phyloP scores from a whole-genome alignment of 2,888 invertebrate genomes.

The Dexiosoma caninum region DNA sequence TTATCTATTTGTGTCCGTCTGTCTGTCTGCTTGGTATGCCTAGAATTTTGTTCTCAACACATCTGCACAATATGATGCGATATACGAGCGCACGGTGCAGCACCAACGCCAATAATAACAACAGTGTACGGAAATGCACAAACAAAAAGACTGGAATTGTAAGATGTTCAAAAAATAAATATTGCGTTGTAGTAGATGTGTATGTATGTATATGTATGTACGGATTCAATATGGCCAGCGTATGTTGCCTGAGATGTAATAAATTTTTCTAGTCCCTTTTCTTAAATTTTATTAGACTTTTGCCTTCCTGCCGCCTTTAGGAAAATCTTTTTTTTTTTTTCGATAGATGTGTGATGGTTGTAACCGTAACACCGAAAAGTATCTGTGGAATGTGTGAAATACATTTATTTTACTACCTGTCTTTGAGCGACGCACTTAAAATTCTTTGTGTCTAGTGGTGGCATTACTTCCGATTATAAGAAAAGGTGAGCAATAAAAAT shows the following conservation, averaged over 20 bases:
- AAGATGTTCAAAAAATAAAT: conserved; percentile 19
- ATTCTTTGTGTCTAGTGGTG: not conserved
- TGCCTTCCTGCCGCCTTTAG: conserved; percentile 20
- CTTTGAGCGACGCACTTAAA: conserved; percentile 35
- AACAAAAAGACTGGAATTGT: conserved; percentile 28
- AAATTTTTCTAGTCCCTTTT: conserved; percentile 42
- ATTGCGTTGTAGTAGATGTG: conserved; percentile 26
- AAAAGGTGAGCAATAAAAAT: not conserved
- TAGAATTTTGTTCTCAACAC: conserved; percentile 43
- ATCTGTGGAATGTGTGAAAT: conserved; percentile 65
- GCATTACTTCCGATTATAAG: conserved; percentile 47
- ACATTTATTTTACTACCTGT: conserved; percentile 71
- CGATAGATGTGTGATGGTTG: not conserved
- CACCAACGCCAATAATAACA: not conserved
- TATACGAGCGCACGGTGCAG: not conserved
- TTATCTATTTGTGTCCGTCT: not conserved
- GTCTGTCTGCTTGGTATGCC: conserved; percentile 14
- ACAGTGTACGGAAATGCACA: conserved; percentile 46
- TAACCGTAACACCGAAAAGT: not conserved
- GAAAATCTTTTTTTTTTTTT: not conserved
- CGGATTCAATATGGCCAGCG: no score
- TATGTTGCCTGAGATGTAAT: conserved; percentile 12
- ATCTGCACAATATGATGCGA: conserved; percentile 30
- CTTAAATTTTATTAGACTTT: conserved; percentile 10
- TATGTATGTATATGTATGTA: not conserved